Conservation (phyloP, 1,140 invertebrate genomes). For the Melanaphis sacchari region DNA sequence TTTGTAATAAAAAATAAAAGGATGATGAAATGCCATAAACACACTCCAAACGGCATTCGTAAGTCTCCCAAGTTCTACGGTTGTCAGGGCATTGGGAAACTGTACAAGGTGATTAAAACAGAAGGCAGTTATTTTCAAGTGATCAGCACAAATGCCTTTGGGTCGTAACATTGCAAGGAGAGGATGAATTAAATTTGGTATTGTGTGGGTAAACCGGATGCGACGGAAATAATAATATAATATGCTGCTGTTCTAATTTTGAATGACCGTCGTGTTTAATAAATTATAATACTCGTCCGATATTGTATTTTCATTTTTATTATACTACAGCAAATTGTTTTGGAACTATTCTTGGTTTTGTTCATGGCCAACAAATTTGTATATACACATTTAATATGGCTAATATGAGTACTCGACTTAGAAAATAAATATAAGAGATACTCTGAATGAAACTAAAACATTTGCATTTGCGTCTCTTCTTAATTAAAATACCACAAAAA, state of each 20-base stretch:
- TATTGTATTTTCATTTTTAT: not conserved
- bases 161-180: not conserved
- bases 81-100: no score
- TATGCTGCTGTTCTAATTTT: not conserved
- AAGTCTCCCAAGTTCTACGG: not conserved
- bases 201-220: constrained; percentile 28
- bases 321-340: not conserved
- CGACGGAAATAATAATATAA: not conserved
- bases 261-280: not conserved
- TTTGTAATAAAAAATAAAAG: not conserved
- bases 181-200: not conserved
- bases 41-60: not conserved
- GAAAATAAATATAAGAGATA: not conserved
- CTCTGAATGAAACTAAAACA: no score
- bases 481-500: no score
- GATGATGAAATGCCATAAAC: not conserved
- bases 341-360: not conserved
- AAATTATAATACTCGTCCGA: not conserved
- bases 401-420: not conserved
- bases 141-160: not conserved
- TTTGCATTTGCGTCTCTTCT: no score
- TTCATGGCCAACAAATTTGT: not conserved
- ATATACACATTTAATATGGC: no score
- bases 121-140: not conserved
- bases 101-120: not conserved